Conservation (phyloP, 1,140 invertebrate species). For the Diorhabda sublineata region DNA sequence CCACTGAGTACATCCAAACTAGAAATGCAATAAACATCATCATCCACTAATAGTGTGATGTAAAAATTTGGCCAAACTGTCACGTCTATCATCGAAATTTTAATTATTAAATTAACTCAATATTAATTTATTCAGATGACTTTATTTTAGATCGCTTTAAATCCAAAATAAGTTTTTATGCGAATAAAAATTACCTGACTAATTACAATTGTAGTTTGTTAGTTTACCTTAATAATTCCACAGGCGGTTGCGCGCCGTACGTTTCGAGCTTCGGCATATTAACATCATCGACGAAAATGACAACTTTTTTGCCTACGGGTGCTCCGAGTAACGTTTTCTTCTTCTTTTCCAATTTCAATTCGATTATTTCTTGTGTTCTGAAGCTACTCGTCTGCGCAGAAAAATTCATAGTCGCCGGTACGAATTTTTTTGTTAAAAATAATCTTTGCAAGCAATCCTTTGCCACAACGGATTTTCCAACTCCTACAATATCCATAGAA, state of each 20-base stretch:
- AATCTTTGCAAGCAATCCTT: slow-evolving; percentile 67
- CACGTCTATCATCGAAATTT: too few species aligned
- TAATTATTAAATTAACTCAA: too few species aligned
- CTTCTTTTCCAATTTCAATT: slow-evolving; percentile 74
- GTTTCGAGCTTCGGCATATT: slow-evolving; percentile 84
- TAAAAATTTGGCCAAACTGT: too few species aligned
- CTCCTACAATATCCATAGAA: slow-evolving; percentile 53
- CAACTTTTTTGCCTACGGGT: slow-evolving; percentile 75
- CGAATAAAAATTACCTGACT: too few species aligned
- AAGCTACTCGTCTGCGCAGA: slow-evolving; percentile 83
- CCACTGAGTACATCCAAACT: too few species aligned
- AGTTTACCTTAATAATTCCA: slow-evolving; percentile 73
- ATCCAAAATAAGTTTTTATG: too few species aligned
- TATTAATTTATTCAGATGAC: too few species aligned
- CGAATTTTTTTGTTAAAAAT: slow-evolving; percentile 56
- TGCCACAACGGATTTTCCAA: slow-evolving; percentile 82
- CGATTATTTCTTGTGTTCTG: slow-evolving; percentile 76
- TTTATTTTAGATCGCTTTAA: too few species aligned
- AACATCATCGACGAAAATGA: slow-evolving; percentile 88
- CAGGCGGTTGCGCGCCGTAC: slow-evolving; percentile 85
- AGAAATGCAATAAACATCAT: too few species aligned
- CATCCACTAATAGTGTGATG: too few species aligned
- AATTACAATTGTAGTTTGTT: too few species aligned
- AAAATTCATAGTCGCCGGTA: slow-evolving; percentile 78
- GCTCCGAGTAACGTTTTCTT: slow-evolving; percentile 79